Percentiles rank a stretch among this genome's conserved stretches.
phyloP scores from a whole-genome alignment of 2,797 vertebrate genomes.

The Coregonus suidteri region DNA sequence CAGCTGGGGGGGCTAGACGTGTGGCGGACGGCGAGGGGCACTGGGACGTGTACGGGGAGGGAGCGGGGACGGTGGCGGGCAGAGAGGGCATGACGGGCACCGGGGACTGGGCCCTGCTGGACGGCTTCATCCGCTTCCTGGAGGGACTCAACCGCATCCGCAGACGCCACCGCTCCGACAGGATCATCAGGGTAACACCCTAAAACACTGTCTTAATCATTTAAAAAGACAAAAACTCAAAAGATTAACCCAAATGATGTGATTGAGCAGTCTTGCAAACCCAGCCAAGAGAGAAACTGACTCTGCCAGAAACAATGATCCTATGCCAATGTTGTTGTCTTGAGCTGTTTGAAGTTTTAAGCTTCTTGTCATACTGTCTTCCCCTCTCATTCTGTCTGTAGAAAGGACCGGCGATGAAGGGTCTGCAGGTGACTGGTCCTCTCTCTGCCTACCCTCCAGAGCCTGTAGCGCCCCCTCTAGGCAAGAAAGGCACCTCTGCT shows the following conservation, averaged over 20 bases:
- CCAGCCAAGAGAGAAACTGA: background rate
- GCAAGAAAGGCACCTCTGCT: conserved; percentile 94
- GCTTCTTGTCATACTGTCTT: background rate
- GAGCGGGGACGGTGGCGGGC: conserved; percentile 71
- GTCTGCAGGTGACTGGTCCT: conserved; percentile 84
- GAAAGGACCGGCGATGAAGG: conserved; percentile 90
- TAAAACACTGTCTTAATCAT: background rate
- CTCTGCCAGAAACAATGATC: too few species aligned
- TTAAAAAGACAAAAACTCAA: too few species aligned
- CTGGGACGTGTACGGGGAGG: conserved; percentile 93
- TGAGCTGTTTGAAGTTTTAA: background rate
- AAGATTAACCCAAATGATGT: too few species aligned
- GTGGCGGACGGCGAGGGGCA: conserved; percentile 88
- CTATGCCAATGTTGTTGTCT: background rate
- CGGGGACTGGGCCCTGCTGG: conserved; percentile 89
- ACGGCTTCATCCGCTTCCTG: conserved; percentile 94
- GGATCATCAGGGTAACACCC: conserved; percentile 87
- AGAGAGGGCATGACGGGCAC: conserved; percentile 31
- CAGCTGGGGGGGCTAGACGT: conserved; percentile 90
- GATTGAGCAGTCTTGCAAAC: background rate
- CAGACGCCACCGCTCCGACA: conserved; percentile 90
- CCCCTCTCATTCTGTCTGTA: conserved; percentile 53
- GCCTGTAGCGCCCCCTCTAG: conserved; percentile 81
- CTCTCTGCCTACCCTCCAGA: conserved; percentile 83
- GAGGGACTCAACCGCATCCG: conserved; percentile 97